phyloP scores from a whole-genome alignment of 2,888 invertebrate species.

The Cephonodes hylas region DNA sequence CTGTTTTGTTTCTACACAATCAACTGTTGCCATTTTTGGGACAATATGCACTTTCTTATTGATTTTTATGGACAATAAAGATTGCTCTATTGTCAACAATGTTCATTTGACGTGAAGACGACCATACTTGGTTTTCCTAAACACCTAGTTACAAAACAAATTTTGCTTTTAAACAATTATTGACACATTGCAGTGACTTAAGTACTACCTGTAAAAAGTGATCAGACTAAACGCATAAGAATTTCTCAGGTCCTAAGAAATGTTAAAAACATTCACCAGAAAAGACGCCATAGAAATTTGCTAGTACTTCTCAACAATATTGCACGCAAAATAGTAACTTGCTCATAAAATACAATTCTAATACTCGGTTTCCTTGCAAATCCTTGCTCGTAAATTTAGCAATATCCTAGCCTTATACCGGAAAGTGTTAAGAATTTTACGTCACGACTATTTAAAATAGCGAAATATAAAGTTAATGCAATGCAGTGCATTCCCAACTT shows the following conservation, averaged over 20 bases:
- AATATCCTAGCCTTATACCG: constrained; percentile 20
- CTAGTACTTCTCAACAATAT: constrained; percentile 1
- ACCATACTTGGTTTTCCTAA: no score
- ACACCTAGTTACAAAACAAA: not conserved
- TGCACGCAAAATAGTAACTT: constrained; percentile 15
- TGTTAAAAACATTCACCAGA: not conserved
- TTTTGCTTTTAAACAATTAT: no score
- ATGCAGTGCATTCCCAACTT: constrained; percentile 20
- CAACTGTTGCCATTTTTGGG: not conserved
- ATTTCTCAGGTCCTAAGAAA: not conserved
- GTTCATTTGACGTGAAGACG: no score
- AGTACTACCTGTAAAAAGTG: no score
- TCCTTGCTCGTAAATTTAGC: constrained; percentile 29
- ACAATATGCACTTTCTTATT: not conserved
- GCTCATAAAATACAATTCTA: constrained; percentile 33
- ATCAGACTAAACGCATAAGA: not conserved
- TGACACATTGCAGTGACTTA: no score
- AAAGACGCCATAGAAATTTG: not conserved
- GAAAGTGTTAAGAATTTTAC: constrained; percentile 19
- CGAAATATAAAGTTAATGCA: constrained; percentile 23
- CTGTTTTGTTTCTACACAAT: constrained; percentile 5
- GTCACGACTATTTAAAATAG: constrained; percentile 16
- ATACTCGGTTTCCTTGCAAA: constrained; percentile 34
- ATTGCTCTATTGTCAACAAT: not conserved
- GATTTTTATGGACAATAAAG: not conserved